A percentile compares a stretch with the other conserved stretches of the same genome.
Conservation (phyloP, 1,140 invertebrate species). For the Dryas iulia region DNA sequence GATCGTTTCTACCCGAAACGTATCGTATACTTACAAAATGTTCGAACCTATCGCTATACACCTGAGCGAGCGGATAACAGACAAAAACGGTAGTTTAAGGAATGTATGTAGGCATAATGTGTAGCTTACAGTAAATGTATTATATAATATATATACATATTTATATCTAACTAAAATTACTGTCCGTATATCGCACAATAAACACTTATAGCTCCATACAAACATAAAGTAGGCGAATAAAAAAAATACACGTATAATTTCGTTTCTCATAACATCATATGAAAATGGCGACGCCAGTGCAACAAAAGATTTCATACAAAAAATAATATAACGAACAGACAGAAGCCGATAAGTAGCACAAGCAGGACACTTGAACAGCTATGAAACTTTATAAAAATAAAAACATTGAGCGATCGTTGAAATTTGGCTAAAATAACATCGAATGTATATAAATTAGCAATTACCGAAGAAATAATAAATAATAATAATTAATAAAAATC, state of each 20-base stretch:
- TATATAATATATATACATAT: constrained; percentile 12
- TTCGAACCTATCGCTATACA: constrained; percentile 71
- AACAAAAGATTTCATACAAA: constrained; percentile 23
- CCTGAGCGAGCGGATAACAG: constrained; percentile 73
- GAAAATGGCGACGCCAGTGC: constrained; percentile 17
- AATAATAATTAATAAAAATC: neutral
- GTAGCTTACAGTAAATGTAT: constrained; percentile 36
- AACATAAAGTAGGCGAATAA: constrained; percentile 11
- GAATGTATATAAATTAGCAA: neutral
- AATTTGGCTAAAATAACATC: neutral
- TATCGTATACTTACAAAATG: constrained; percentile 69
- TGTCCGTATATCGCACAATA: constrained; percentile 8
- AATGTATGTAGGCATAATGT: constrained; percentile 47
- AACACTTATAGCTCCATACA: constrained; percentile 20
- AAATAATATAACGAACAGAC: constrained; percentile 8
- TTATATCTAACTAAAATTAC: neutral
- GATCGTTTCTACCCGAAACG: constrained; percentile 45
- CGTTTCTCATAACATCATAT: constrained; percentile 10
- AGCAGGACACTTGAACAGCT: constrained; percentile 24
- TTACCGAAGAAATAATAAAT: neutral
- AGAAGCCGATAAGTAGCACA: constrained; percentile 25
- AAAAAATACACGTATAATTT: constrained; percentile 20
- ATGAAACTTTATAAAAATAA: constrained; percentile 16
- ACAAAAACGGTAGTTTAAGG: constrained; percentile 69
- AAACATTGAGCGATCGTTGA: neutral